Conservation (phyloP, 30 jellyfish, hydroid and myxozoan species). For the Pelagia noctiluca region DNA sequence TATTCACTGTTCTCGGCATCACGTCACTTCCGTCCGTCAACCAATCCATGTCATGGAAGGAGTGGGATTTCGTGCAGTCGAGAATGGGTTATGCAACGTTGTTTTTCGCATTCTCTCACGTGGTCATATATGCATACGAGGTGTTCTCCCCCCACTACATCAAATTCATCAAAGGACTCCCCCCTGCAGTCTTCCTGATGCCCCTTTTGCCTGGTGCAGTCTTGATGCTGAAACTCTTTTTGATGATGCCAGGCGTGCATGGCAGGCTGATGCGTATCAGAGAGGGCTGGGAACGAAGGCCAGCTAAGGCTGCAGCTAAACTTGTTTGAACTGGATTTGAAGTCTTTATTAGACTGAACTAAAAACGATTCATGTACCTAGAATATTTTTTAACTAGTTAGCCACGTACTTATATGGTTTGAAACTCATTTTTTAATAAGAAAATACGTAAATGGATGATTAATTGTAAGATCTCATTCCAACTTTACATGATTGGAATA, state of each 20-base stretch:
- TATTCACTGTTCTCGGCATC: conserved; percentile 73
- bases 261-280: conserved; percentile 5
- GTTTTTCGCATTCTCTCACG: conserved; percentile 67
- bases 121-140: conserved; percentile 55
- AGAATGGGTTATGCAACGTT: conserved; percentile 66
- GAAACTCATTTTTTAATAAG: no score
- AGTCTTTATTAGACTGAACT: no score
- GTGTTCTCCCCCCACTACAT: background rate
- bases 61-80: conserved; percentile 89
- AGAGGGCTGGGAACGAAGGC: conserved; percentile 1
- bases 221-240: conserved; percentile 33
- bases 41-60: conserved; percentile 87
- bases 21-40: conserved; percentile 91
- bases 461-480: no score
- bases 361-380: no score
- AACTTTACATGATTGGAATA: no score
- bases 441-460: no score
- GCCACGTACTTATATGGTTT: no score
- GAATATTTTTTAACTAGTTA: no score
- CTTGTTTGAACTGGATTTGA: no score
- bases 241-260: background rate
- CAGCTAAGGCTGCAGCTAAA: no score
- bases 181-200: conserved; percentile 75
- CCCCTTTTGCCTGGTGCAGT: conserved; percentile 75
- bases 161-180: conserved; percentile 6